Conservation (phyloP, 2,113 vertebrate species). For the Mormoops blainvillei region DNA sequence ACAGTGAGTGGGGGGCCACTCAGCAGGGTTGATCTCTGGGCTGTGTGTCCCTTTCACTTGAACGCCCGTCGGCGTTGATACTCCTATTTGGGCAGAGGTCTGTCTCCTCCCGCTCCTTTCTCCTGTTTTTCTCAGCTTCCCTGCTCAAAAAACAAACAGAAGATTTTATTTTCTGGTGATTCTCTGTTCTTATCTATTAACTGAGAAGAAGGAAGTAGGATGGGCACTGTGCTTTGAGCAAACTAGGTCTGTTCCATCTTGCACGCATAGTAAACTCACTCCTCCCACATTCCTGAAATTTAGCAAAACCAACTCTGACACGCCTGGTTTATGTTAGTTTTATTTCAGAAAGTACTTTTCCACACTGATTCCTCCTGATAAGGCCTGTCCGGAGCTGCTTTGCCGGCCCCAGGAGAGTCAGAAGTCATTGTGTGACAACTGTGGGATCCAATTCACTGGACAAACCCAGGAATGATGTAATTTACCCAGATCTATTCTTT, state of each 20-base stretch:
- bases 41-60: neutral
- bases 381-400: slow-evolving; percentile 31
- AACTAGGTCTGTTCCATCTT: neutral
- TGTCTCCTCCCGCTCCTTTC: neutral
- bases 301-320: slow-evolving; percentile 56
- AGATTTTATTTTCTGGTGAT: slow-evolving; percentile 10
- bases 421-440: slow-evolving; percentile 56
- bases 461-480: slow-evolving; percentile 63
- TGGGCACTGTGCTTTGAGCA: neutral
- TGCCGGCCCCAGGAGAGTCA: slow-evolving; percentile 37
- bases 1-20: neutral
- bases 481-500: slow-evolving; percentile 51
- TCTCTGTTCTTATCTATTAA: neutral
- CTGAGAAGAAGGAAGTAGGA: slow-evolving; percentile 1
- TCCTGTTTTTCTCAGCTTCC: neutral
- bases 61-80: neutral
- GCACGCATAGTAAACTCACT: neutral
- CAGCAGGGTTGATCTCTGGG: neutral
- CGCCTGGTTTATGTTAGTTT: slow-evolving; percentile 64
- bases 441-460: slow-evolving; percentile 50
- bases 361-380: slow-evolving; percentile 68
- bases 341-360: slow-evolving; percentile 76
- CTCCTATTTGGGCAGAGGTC: neutral
- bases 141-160: neutral
- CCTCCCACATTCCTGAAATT: slow-evolving; percentile 73